Percentiles rank a stretch among this genome's conserved stretches.
Conservation (phyloP, 2,113 vertebrate species). For the Stercorarius parasiticus region DNA sequence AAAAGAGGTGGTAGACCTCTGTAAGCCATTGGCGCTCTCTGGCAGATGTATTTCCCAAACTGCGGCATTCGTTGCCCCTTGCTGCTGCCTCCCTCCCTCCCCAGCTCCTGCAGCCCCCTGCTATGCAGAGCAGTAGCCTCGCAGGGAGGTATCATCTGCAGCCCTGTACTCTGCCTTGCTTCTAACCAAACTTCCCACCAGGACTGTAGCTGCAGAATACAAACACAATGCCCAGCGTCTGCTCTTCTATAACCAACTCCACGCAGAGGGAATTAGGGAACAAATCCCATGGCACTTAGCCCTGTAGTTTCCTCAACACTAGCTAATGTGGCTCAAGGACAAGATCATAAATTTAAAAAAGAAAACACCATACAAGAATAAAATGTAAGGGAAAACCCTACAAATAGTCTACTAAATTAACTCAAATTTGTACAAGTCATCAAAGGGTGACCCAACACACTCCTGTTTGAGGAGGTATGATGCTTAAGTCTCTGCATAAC, state of each 20-base stretch:
- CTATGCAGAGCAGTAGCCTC: neutral
- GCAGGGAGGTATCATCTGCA: too few species aligned
- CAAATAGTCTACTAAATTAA: neutral
- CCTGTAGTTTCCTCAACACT: neutral
- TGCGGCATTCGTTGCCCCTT: too few species aligned
- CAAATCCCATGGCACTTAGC: neutral
- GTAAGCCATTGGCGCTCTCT: accelerated
- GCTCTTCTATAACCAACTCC: neutral
- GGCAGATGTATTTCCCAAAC: neutral
- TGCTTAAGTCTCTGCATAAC: neutral
- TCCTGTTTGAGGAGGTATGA: neutral
- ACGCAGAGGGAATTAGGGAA: neutral
- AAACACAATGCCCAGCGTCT: too few species aligned
- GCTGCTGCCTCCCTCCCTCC: neutral
- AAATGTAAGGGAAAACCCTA: neutral
- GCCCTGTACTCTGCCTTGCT: neutral
- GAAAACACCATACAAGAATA: neutral
- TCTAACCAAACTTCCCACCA: neutral
- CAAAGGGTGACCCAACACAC: neutral
- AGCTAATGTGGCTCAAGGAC: neutral
- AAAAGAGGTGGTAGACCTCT: neutral
- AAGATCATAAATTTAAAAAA: neutral
- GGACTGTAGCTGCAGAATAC: neutral
- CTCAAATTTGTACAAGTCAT: neutral
- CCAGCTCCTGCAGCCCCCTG: accelerated